Percentiles rank a stretch among this genome's conserved stretches.
Conservation (phyloP, 2,113 vertebrate genomes). For the Narcine bancroftii region DNA sequence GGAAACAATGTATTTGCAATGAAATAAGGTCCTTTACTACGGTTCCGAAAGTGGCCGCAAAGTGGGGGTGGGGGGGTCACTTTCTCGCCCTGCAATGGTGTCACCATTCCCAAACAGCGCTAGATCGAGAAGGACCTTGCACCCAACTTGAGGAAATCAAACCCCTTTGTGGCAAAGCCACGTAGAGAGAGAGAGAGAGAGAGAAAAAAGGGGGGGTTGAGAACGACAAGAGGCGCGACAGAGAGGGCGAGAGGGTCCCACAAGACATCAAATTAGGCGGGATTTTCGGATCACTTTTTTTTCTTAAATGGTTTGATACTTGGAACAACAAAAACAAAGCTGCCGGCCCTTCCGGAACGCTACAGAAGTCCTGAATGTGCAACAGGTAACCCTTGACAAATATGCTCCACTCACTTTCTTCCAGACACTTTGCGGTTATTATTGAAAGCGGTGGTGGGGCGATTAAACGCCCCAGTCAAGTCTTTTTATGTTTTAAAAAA, state of each 20-base stretch:
- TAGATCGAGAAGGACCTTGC: background rate
- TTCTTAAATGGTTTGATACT: conserved; percentile 31
- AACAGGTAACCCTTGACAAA: background rate
- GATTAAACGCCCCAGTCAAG: conserved; percentile 8
- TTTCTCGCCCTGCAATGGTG: background rate
- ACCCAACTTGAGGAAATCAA: background rate
- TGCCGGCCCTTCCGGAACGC: background rate
- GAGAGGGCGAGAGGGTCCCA: conserved; percentile 2
- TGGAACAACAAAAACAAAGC: background rate
- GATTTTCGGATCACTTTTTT: conserved; percentile 28
- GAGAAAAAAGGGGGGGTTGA: too few species aligned
- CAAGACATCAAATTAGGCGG: conserved; percentile 37
- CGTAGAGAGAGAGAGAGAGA: conserved; percentile 5
- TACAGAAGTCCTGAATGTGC: background rate
- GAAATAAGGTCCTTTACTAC: conserved; percentile 11
- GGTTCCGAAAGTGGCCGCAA: conserved; percentile 25
- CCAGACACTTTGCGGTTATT: background rate
- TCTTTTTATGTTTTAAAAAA: too few species aligned
- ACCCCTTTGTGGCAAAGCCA: conserved; percentile 5
- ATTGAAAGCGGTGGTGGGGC: background rate
- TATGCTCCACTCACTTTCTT: background rate
- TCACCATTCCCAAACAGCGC: background rate
- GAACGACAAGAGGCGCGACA: too few species aligned
- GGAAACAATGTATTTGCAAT: conserved; percentile 19
- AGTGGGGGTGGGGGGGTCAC: background rate